These are phyloP conservation scores for Hydrozoanthus gracilis DNA, from an alignment of 92 coral and sea anemone genomes.

Conservation along the genomic window DNA sequence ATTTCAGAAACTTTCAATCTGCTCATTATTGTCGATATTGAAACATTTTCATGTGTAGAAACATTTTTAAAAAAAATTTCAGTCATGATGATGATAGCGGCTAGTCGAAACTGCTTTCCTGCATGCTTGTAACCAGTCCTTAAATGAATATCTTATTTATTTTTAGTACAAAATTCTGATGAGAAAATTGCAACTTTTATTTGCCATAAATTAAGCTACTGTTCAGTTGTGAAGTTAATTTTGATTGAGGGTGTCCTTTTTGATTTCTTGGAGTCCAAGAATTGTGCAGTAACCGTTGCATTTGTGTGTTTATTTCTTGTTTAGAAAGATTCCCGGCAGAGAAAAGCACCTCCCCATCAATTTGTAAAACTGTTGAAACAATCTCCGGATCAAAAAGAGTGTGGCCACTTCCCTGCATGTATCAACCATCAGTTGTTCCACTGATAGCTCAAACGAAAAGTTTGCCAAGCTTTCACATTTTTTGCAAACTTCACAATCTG, in stretches of 20 bases:
- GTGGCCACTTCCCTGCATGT: conserved; percentile 43
- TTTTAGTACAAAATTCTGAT: conserved; percentile 2
- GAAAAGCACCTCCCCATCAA: conserved; percentile 35
- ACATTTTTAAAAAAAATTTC: neutral
- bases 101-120: conserved; percentile 8
- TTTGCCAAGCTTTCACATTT: conserved; percentile 38
- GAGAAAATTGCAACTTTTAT: neutral
- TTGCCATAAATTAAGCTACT: neutral
- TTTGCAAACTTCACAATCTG: neutral
- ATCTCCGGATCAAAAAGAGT: conserved; percentile 30
- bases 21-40: conserved; percentile 14
- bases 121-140: neutral
- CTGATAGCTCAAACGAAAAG: conserved; percentile 17
- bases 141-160: neutral
- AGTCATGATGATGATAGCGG: conserved; percentile 7
- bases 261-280: conserved; percentile 17
- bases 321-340: conserved; percentile 36
- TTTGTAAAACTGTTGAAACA: conserved; percentile 27
- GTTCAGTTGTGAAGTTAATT: conserved; percentile 13
- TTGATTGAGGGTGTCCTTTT: neutral
- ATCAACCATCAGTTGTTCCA: conserved; percentile 9
- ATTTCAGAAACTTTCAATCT: neutral
- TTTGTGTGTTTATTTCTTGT: conserved; percentile 25
- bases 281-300: conserved; percentile 2
- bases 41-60: neutral